Percentiles rank a stretch among this genome's conserved stretches.
Evolutionary conservation across 2,888 invertebrate genomes (phyloP).

Genomic region (Thereva unica): DNA sequence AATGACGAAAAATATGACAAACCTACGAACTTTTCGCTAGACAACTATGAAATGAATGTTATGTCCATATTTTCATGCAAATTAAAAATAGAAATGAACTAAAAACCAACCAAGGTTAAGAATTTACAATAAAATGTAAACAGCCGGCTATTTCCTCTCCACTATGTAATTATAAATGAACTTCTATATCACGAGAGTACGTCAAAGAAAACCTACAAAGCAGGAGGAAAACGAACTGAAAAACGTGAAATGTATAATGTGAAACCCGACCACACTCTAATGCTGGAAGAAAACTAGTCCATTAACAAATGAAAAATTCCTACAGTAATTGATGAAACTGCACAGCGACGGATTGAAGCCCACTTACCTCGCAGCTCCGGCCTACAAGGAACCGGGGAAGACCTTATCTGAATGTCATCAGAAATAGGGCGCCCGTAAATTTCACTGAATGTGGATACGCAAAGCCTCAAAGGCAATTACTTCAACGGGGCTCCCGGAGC

Average conservation of each 20-base stretch:
- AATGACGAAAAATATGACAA: too few relatives aligned
- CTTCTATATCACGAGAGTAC: too few relatives aligned
- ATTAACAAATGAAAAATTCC: slow-evolving; percentile 20
- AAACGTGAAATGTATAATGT: background rate
- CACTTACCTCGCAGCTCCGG: slow-evolving; percentile 16
- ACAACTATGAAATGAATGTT: too few relatives aligned
- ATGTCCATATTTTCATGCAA: too few relatives aligned
- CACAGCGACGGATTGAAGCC: background rate
- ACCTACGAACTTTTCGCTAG: too few relatives aligned
- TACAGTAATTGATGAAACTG: slow-evolving; percentile 7
- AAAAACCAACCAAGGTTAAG: too few relatives aligned
- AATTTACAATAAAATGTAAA: too few relatives aligned
- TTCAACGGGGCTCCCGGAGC: slow-evolving; percentile 19
- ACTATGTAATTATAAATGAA: too few relatives aligned
- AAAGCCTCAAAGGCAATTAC: slow-evolving; percentile 17
- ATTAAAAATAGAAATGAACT: too few relatives aligned
- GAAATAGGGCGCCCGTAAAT: slow-evolving; percentile 18
- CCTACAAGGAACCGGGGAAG: slow-evolving; percentile 15
- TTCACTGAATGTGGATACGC: slow-evolving; percentile 4
- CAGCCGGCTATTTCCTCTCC: too few relatives aligned
- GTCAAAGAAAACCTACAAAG: too few relatives aligned
- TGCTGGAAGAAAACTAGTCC: slow-evolving; percentile 15
- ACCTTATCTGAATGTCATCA: slow-evolving; percentile 7
- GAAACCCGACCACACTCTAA: slow-evolving; percentile 1
- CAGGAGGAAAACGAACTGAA: too few relatives aligned